Evolutionary conservation across 2,113 vertebrate species (phyloP).

Genomic region (Sylvilagus bachmani): DNA sequence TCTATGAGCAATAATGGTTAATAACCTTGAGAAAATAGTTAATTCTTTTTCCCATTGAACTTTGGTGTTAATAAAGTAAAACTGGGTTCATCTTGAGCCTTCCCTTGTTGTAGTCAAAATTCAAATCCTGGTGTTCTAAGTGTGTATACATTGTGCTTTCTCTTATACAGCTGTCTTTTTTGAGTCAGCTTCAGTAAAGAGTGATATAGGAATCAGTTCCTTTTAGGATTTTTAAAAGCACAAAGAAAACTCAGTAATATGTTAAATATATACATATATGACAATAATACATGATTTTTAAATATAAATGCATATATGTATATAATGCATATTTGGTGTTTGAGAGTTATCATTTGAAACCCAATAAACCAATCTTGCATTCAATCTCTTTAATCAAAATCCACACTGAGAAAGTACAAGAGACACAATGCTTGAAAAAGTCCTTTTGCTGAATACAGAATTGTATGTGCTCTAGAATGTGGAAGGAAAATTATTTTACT

Average conservation of each 20-base stretch:
- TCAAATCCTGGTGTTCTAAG: accelerated
- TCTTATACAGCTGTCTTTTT: not conserved
- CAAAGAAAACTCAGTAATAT: not conserved
- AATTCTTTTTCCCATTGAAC: not conserved
- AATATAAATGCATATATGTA: not conserved
- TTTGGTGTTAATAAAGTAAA: slow-evolving; percentile 31
- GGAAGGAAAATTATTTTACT: slow-evolving; percentile 24
- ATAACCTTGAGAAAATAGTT: slow-evolving; percentile 44
- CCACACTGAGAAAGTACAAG: slow-evolving; percentile 12
- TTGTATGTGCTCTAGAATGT: slow-evolving; percentile 1
- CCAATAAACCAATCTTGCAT: not conserved
- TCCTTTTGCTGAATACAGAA: slow-evolving; percentile 9
- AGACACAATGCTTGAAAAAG: not conserved
- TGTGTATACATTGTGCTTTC: not conserved
- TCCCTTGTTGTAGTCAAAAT: slow-evolving; percentile 15
- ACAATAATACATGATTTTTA: too few relatives aligned
- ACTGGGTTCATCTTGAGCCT: not conserved
- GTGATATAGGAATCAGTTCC: slow-evolving; percentile 18
- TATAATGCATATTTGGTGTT: not conserved
- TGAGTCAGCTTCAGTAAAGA: not conserved
- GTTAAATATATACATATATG: not conserved
- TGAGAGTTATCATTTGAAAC: not conserved
- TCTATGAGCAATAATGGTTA: not conserved
- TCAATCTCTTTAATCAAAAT: slow-evolving; percentile 52
- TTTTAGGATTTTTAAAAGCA: not conserved